Conservation (phyloP, 2,113 vertebrate species). For the Anser brachyrhynchus region DNA sequence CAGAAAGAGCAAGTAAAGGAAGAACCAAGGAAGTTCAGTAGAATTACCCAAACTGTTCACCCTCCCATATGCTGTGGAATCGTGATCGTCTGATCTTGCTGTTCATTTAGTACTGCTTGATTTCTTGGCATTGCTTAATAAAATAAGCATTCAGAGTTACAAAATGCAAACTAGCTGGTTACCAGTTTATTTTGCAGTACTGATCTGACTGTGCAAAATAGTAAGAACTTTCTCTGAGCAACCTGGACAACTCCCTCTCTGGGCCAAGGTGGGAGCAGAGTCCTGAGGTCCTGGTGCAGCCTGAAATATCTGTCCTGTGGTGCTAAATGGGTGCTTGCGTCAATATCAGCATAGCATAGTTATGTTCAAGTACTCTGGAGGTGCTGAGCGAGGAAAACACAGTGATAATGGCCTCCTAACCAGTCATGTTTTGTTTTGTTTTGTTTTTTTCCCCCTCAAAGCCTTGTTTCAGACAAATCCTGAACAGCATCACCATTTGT, state of each 20-base stretch:
- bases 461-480: neutral
- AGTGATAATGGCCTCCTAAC: neutral
- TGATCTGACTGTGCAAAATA: neutral
- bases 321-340: no score
- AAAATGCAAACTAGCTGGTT: neutral
- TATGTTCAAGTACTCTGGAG: neutral
- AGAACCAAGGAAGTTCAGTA: neutral
- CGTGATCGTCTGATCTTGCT: neutral
- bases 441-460: neutral
- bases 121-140: neutral
- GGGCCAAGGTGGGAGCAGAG: neutral
- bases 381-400: neutral
- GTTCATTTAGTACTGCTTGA: neutral
- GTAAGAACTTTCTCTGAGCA: neutral
- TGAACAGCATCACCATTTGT: fast-evolving
- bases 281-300: neutral
- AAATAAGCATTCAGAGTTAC: neutral
- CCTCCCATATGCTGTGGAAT: neutral
- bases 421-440: neutral
- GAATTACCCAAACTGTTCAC: fast-evolving
- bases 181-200: neutral
- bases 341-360: fast-evolving
- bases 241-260: fast-evolving
- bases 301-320: neutral
- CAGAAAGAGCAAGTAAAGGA: neutral